phyloP scores from a whole-genome alignment of 53 echinoderm and acorn worm species.

The Arbacia lixula region DNA sequence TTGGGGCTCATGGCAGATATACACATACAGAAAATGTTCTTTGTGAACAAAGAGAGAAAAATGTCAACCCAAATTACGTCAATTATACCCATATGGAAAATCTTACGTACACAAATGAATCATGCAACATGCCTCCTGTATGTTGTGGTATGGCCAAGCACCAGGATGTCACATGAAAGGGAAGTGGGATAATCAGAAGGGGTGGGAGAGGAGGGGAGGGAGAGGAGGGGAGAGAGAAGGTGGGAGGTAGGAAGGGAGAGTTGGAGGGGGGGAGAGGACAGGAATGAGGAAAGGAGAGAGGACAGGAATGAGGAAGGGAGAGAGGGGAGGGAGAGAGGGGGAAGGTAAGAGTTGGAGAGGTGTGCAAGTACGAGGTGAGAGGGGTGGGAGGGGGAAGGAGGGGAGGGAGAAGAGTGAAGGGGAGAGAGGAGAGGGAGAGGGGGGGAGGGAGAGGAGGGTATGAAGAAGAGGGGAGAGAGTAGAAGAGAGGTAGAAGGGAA shows the following conservation, averaged over 20 bases:
- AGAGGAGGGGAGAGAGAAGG: not conserved
- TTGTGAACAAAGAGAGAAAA: not conserved
- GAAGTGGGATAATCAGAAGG: not conserved
- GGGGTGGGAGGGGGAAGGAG: not conserved
- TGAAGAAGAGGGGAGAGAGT: not conserved
- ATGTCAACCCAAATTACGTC: no score
- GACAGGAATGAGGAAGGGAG: not conserved
- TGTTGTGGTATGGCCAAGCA: no score
- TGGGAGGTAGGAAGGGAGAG: not conserved
- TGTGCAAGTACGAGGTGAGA: no score
- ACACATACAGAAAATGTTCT: not conserved
- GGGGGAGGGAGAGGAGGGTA: not conserved
- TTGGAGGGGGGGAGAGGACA: not conserved
- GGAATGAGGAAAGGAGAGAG: not conserved
- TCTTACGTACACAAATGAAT: no score
- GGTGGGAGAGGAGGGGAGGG: not conserved
- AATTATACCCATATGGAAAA: no score
- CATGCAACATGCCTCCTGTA: no score
- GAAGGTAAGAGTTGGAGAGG: not conserved
- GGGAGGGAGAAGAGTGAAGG: not conserved
- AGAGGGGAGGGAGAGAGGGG: not conserved
- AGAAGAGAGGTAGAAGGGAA: not conserved
- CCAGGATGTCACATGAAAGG: not conserved
- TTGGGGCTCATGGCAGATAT: no score
- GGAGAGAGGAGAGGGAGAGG: not conserved